phyloP scores from a whole-genome alignment of 1,140 invertebrate species.

The Doryteuthis pealeii region DNA sequence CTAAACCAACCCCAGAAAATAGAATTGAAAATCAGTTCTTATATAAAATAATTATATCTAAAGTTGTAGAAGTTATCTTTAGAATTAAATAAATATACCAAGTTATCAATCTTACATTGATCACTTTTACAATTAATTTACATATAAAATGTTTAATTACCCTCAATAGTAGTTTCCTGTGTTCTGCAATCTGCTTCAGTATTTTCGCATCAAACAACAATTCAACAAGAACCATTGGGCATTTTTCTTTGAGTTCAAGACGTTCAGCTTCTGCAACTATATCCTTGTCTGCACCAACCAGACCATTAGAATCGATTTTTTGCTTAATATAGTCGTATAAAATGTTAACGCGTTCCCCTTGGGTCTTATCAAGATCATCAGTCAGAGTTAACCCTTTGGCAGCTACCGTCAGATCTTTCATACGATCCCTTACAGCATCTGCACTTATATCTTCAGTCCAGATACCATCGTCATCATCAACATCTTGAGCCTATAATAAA shows the following conservation, averaged over 20 bases:
- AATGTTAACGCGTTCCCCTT: background rate
- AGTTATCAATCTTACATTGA: too few species aligned
- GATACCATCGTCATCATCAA: slow-evolving; percentile 59
- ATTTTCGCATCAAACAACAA: background rate
- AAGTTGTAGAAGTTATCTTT: too few species aligned
- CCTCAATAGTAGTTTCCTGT: background rate
- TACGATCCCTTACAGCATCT: background rate
- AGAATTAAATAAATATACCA: too few species aligned
- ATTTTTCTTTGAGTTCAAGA: background rate
- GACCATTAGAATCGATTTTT: background rate
- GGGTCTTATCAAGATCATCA: background rate
- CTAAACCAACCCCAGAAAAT: too few species aligned
- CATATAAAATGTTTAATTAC: slow-evolving; percentile 27
- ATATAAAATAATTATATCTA: too few species aligned
- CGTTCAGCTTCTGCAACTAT: background rate
- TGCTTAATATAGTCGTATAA: background rate
- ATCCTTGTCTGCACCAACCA: background rate
- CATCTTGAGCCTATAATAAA: background rate
- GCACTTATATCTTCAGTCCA: background rate
- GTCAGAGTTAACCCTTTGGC: slow-evolving; percentile 68
- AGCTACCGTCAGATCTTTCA: background rate
- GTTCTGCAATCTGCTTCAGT: background rate
- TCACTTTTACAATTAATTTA: too few species aligned
- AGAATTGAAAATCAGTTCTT: too few species aligned
- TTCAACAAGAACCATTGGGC: background rate